A percentile compares a stretch with the other conserved stretches of the same genome.
Evolutionary conservation across 2,888 invertebrate genomes (phyloP).

Genomic region (Metopia argyrocephala): DNA sequence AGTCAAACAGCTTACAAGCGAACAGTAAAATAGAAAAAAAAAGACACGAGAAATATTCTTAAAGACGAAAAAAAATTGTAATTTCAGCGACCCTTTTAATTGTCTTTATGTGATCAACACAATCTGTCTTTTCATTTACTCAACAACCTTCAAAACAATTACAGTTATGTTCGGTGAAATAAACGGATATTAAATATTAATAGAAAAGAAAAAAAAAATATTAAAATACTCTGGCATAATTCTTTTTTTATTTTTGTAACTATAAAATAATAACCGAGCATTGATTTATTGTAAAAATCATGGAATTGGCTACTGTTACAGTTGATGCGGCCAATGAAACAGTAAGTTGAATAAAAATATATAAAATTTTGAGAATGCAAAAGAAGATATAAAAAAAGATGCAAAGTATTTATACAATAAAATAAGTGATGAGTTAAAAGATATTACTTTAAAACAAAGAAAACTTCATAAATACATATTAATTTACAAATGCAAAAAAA

Average conservation of each 20-base stretch:
- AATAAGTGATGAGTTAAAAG: not conserved
- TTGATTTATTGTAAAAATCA: constrained; percentile 6
- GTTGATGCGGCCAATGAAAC: constrained; percentile 55
- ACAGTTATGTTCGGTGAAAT: constrained; percentile 28
- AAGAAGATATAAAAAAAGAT: not conserved
- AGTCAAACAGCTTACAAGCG: not conserved
- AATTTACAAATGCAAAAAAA: not conserved
- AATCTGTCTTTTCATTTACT: constrained; percentile 54
- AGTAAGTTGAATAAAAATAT: constrained; percentile 36
- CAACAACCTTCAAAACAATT: constrained; percentile 51
- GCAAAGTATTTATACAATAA: not conserved
- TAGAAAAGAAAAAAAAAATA: too few species aligned
- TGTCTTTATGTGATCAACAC: too few species aligned
- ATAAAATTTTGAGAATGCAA: not conserved
- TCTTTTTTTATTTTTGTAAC: too few species aligned
- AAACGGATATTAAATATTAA: too few species aligned
- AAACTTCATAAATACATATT: not conserved
- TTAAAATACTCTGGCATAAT: too few species aligned
- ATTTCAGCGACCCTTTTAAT: not conserved
- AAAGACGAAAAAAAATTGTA: not conserved
- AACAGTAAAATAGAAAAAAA: not conserved
- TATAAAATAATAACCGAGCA: not conserved
- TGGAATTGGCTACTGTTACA: constrained; percentile 66
- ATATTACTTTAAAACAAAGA: too few species aligned
- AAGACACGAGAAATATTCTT: not conserved